Evolutionary conservation across 92 coral and sea anemone species (phyloP), one percentile per base, ranked within the genome.

Genomic region (Umimayanthus chanpuru): DNA sequence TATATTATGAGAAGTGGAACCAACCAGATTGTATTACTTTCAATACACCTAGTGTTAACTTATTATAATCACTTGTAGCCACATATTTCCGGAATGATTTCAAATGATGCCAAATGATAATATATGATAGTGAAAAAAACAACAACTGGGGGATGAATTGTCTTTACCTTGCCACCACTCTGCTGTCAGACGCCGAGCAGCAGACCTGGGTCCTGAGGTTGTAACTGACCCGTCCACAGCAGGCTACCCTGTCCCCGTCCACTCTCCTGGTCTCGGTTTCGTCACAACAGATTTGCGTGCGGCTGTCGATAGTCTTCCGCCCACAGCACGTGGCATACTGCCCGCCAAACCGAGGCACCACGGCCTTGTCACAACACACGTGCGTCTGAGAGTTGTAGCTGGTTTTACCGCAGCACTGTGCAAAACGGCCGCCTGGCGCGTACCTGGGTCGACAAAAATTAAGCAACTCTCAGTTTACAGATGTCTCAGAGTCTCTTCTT

Each of bases 301-400:
- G 50, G 75, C 23, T 64, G 74, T 89, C 87, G 47, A 86, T 86
- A 2, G 81, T 77, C 12, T 20, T 49, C 36, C 58, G 78, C 18
- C 85, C 90, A 36, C 92, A 90, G 78, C 92, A 90, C 67, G 61
- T 65, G 49, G 92, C 88, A 67, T 0, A 36, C 23, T 89, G 43
- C 32, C 91, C 89, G 12, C 84, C 91, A 29, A 16, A 78, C 32
- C 85, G 83, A 71, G 81, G 80, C 56, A 79, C 88, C 39, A 85
- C 83, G 2, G 43, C 6, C 20, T 18, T 38, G 55, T 79, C 79
- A 76, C 91, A 89, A 50, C 91, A 89, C 20, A 76, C 85, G 8
- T 76, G 66, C 32, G 91, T 89, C 58, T 85, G 81, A 32, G 67
- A 64, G 30, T 89, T 81, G 53, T 73, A 89, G 8, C 88, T 76